Evolutionary conservation across 2,113 vertebrate species (phyloP).

Genomic region (Corydoras maculifer): DNA sequence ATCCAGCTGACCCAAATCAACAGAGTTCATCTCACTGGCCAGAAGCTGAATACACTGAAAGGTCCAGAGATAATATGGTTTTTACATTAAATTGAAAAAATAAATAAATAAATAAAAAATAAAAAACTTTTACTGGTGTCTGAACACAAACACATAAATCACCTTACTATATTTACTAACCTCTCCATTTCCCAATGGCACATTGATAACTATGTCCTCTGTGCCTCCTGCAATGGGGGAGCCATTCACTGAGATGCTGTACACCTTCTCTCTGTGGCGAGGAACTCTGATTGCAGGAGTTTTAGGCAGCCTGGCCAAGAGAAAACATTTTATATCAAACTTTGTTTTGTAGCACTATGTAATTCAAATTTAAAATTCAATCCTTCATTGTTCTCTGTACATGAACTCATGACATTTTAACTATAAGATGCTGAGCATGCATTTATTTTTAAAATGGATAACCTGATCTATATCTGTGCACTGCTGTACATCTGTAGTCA

Average conservation of each 20-base stretch:
- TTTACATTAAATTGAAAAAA: too few relatives aligned
- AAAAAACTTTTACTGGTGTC: too few relatives aligned
- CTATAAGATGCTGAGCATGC: too few relatives aligned
- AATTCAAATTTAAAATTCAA: too few relatives aligned
- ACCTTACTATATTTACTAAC: constrained; percentile 39
- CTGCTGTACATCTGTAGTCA: neutral
- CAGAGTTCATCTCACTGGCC: constrained; percentile 66
- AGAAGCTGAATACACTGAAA: constrained; percentile 65
- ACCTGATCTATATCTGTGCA: neutral
- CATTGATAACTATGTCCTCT: constrained; percentile 61
- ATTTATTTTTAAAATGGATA: neutral
- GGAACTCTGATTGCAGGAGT: constrained; percentile 61
- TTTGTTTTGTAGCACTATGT: too few relatives aligned
- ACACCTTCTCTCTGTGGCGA: constrained; percentile 65
- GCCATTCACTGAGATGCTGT: constrained; percentile 69
- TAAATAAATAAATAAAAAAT: too few relatives aligned
- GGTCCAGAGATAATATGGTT: neutral
- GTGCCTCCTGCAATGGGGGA: constrained; percentile 57
- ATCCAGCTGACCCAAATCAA: constrained; percentile 61
- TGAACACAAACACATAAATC: too few relatives aligned
- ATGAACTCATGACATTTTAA: too few relatives aligned
- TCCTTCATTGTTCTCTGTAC: too few relatives aligned
- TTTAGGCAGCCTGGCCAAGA: constrained; percentile 56
- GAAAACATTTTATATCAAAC: neutral
- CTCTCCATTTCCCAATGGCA: constrained; percentile 68